Conservation (phyloP, 2,888 invertebrate genomes). For the Octonoba sinensis region DNA sequence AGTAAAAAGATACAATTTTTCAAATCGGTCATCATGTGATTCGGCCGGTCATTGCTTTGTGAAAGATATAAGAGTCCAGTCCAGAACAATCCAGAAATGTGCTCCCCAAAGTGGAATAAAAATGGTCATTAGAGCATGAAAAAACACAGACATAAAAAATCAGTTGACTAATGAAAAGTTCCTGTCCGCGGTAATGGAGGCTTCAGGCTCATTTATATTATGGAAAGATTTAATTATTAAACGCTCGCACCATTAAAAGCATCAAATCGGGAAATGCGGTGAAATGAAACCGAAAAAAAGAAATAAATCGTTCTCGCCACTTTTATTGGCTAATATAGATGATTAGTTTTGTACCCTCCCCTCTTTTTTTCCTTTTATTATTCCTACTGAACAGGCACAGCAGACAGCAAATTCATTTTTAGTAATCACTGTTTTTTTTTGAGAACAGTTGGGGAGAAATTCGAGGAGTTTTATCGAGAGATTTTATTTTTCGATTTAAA, state of each 20-base stretch:
- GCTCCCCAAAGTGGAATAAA: slow-evolving; percentile 11
- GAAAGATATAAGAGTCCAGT: too few relatives aligned
- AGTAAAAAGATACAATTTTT: too few relatives aligned
- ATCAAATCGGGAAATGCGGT: not conserved
- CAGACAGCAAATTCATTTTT: slow-evolving; percentile 17
- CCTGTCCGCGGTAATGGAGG: slow-evolving; percentile 47
- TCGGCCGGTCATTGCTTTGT: too few relatives aligned
- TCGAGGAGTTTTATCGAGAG: too few relatives aligned
- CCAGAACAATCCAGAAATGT: slow-evolving; percentile 1
- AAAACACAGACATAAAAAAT: slow-evolving; percentile 22
- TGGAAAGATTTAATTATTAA: slow-evolving; percentile 57
- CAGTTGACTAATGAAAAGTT: slow-evolving; percentile 47
- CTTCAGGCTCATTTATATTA: slow-evolving; percentile 34
- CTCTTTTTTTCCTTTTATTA: not conserved
- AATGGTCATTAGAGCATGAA: slow-evolving; percentile 18
- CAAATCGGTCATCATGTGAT: too few relatives aligned
- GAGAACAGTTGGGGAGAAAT: too few relatives aligned
- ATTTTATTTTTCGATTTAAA: too few relatives aligned
- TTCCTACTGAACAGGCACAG: not conserved
- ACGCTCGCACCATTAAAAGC: slow-evolving; percentile 37
- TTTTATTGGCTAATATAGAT: slow-evolving; percentile 62
- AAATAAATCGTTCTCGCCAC: slow-evolving; percentile 29
- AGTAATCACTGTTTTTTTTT: slow-evolving; percentile 23
- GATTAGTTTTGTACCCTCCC: slow-evolving; percentile 39
- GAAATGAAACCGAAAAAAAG: slow-evolving; percentile 19